phyloP scores from a whole-genome alignment of 2,888 invertebrate genomes.

The Dryadula phaetusa region DNA sequence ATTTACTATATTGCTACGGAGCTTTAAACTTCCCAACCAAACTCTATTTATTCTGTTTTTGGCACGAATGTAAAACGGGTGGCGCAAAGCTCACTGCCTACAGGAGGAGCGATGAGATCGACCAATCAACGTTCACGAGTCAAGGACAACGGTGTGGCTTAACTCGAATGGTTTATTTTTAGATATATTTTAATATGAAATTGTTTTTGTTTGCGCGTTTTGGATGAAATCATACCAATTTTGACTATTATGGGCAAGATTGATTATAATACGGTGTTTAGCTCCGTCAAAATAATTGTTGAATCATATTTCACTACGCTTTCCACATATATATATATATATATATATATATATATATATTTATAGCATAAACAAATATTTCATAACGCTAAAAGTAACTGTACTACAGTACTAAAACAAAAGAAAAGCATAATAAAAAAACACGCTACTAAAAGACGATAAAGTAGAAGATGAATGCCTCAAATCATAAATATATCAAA shows the following conservation, averaged over 20 bases:
- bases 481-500: constrained; percentile 34
- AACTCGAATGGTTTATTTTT: constrained; percentile 19
- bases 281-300: background rate
- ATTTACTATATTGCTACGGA: constrained; percentile 3
- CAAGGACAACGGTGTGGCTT: constrained; percentile 31
- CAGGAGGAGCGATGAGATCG: constrained; percentile 30
- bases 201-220: background rate
- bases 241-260: background rate
- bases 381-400: too few species aligned
- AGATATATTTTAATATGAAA: constrained; percentile 4
- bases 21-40: constrained; percentile 7
- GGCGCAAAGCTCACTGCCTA: constrained; percentile 30
- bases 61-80: constrained; percentile 32
- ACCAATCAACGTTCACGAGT: constrained; percentile 30
- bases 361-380: too few species aligned
- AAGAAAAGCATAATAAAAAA: background rate
- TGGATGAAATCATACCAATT: too few species aligned
- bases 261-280: background rate
- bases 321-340: too few species aligned
- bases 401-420: background rate
- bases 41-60: constrained; percentile 28
- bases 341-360: too few species aligned
- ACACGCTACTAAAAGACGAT: background rate
- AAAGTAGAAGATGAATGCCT: constrained; percentile 27
- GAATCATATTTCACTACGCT: too few species aligned